These are phyloP conservation scores for Nycticebus coucang DNA, from an alignment of 2,113 vertebrate genomes.

Conservation along the genomic window DNA sequence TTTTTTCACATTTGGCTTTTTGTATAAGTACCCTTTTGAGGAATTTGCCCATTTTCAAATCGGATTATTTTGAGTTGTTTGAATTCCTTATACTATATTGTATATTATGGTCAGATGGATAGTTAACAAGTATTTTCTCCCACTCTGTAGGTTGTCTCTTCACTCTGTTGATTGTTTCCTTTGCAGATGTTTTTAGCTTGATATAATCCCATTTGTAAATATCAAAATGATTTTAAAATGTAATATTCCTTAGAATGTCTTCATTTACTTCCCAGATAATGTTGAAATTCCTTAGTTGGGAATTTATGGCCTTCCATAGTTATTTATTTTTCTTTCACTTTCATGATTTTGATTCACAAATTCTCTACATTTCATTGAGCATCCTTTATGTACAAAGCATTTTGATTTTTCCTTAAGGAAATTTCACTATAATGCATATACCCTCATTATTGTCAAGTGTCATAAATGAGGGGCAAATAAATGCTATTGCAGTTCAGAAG, in stretches of 20 bases:
- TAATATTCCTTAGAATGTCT: background rate
- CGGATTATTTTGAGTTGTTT: background rate
- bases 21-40: background rate
- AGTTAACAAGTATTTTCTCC: background rate
- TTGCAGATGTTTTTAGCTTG: background rate
- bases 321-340: background rate
- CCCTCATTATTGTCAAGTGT: background rate
- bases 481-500: background rate
- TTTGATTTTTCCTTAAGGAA: background rate
- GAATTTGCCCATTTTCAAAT: background rate
- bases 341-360: background rate
- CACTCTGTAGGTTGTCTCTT: background rate
- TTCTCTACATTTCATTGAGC: background rate
- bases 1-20: background rate
- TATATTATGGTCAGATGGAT: background rate
- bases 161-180: background rate
- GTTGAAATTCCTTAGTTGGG: slow-evolving; percentile 11
- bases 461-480: background rate
- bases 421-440: background rate
- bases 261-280: background rate
- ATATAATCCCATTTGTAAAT: background rate
- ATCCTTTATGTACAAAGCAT: background rate
- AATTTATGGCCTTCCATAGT: background rate
- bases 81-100: background rate
- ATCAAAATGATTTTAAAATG: background rate